A percentile compares a stretch with the other conserved stretches of the same genome.
Evolutionary conservation across 2,797 vertebrate genomes (phyloP).

Genomic region (Mionectes olivaceus): DNA sequence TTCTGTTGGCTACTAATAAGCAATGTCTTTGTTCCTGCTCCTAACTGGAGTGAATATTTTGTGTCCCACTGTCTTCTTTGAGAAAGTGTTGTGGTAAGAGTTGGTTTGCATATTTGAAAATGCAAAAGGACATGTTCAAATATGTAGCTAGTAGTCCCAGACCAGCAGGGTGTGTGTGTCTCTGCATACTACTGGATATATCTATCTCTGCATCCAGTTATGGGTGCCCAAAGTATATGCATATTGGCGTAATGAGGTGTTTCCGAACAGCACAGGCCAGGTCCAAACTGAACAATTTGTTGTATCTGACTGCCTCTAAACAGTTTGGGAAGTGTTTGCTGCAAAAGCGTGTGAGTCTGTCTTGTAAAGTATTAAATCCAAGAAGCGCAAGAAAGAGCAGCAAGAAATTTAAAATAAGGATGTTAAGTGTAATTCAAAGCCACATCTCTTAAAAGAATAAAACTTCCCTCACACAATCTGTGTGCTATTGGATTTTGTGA

Average conservation of each 20-base stretch:
- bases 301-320: not conserved
- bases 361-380: conserved; percentile 5
- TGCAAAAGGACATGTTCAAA: not conserved
- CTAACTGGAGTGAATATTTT: not conserved
- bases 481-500: not conserved
- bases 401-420: conserved; percentile 8
- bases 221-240: not conserved
- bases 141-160: not conserved
- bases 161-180: not conserved
- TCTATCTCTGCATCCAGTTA: not conserved
- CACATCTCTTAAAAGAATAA: conserved; percentile 24
- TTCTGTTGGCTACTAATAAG: not conserved
- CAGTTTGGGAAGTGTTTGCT: not conserved
- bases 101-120: not conserved
- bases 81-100: not conserved
- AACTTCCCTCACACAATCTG: not conserved
- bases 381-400: not conserved
- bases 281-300: not conserved
- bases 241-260: not conserved
- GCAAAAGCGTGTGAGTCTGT: not conserved
- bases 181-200: not conserved
- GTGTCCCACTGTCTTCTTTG: not conserved
- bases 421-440: not conserved
- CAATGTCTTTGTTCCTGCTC: not conserved
- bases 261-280: not conserved